Evolutionary conservation across 2,113 vertebrate genomes (phyloP), one percentile per base, ranked within the genome.

Genomic region (Aldabrachelys gigantea): DNA sequence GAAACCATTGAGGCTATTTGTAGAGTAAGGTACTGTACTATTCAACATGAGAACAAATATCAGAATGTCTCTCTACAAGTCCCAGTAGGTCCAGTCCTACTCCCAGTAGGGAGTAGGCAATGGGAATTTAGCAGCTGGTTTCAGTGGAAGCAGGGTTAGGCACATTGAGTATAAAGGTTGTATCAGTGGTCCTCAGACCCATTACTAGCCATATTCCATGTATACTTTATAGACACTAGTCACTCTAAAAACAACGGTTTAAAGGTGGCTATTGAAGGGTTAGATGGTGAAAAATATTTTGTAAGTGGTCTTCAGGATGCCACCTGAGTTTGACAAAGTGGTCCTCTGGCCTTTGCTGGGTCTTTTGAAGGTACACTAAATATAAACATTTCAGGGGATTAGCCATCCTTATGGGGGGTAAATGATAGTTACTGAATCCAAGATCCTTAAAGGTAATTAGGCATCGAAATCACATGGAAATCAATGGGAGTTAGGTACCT

Each of bases 401-500:
- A 96, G 85, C 65, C 47, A 91, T 41, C 21, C 72, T 76, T 44
- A 44, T 14, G 24, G 10, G 41, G 44, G 10, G 38, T 44, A 72
- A 85, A 88, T 22, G 41, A 88, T 54, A 89, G 79, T 25, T 93
- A 92, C 90, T 69, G 35, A 87, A 89, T 93, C 93, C 86, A 93
- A 59, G 80, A 85, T 95, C 95, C 91, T 59, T 88, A 93, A 95
- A 92, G 89, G 79, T 76, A 27, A 85, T 96, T 95, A 94, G 79
- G 84, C 95, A 95, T 69, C 65, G 96, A 91, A 80, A 89, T 96
- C 94, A 31, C 94, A 93, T 81, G 89, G 91, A 78, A 76, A 76
- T 44, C n/a, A 76, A 44, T 75, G 38, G 38, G 19, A 75, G 38
- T 75, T 75, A 69, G 95, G 88, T 84, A 85, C 88, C 87, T 91